Evolutionary conservation across 2,888 invertebrate genomes (phyloP), one percentile per base, ranked within the genome.

Genomic region (Tolmerus cingulatus): DNA sequence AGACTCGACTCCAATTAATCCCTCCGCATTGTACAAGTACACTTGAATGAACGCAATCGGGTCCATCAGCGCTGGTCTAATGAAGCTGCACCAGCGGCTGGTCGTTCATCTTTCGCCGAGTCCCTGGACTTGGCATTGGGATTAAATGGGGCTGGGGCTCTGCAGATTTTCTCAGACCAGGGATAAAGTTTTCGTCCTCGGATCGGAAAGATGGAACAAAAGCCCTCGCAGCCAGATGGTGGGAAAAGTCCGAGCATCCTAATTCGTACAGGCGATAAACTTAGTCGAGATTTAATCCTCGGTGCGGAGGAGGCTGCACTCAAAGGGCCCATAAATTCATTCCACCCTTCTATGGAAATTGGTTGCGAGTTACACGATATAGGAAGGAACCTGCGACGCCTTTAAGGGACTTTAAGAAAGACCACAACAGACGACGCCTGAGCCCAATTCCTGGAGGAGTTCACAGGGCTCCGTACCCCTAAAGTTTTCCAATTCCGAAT

Each of bases 31-130:
- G 30, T 79, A 27, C 27, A 79, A 55, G 23, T 27, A 51, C 79
- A 79, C 82, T 82, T 82, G 37, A 82, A 82, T 82, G 51, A n/a
- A 82, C 57, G 19, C 57, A 82, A 57, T 82, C 82, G 57, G 82
- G 19, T 19, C 66, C 66, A 27, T 66, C 66, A 66, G 66, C 27
- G 66, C 9, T 66, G 66, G 23, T 66, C 66, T 66, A 66, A 66
- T 66, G 66, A 66, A 66, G 66, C 23, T 66, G 66, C 66, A 66
- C 9, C n/a, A 23, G 8, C 57, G 19, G 19, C 40, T 40, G 40
- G 27, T 66, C 66, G 66, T 66, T 23, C 66, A 66, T 66, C 66
- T 66, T 66, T 23, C 27, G 12, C 7, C 27, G 66, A 66, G 8
- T 2, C 7, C 7, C 66, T 66, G 66, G 66, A 66, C 37, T 34